Evolutionary conservation across 2,113 vertebrate species (phyloP).

Genomic region (Eudyptes chrysolophus): DNA sequence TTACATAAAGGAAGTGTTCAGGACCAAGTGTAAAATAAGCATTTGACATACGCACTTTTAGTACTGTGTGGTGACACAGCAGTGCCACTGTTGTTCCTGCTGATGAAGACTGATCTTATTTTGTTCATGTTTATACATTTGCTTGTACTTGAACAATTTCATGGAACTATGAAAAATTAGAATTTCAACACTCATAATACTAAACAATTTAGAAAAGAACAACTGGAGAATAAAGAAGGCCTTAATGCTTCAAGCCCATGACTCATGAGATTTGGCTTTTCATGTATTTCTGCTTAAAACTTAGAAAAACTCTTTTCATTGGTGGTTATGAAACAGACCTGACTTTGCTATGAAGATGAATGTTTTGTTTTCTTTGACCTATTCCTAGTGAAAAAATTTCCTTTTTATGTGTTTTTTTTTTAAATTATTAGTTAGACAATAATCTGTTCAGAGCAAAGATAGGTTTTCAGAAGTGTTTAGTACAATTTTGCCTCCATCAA

Average conservation of each 20-base stretch:
- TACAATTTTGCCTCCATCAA: background rate
- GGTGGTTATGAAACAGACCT: background rate
- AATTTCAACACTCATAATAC: background rate
- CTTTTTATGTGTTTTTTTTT: background rate
- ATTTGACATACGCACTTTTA: background rate
- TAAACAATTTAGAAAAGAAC: background rate
- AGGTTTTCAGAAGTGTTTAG: background rate
- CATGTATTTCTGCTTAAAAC: background rate
- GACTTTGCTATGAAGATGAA: background rate
- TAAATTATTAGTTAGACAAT: background rate
- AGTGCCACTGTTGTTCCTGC: background rate
- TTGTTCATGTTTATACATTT: background rate
- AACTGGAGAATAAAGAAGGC: background rate
- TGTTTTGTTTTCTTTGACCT: background rate
- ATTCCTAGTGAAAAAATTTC: background rate
- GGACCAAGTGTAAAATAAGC: background rate
- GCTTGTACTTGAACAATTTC: background rate
- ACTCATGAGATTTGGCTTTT: background rate
- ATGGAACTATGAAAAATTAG: background rate
- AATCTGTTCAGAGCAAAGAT: background rate
- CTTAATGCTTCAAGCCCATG: background rate
- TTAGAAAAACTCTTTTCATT: background rate
- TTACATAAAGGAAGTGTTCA: background rate
- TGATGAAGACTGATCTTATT: background rate
- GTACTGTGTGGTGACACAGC: background rate